Evolutionary conservation across 2,113 vertebrate genomes (phyloP), one percentile per base, ranked within the genome.

Genomic region (Notothenia coriiceps): DNA sequence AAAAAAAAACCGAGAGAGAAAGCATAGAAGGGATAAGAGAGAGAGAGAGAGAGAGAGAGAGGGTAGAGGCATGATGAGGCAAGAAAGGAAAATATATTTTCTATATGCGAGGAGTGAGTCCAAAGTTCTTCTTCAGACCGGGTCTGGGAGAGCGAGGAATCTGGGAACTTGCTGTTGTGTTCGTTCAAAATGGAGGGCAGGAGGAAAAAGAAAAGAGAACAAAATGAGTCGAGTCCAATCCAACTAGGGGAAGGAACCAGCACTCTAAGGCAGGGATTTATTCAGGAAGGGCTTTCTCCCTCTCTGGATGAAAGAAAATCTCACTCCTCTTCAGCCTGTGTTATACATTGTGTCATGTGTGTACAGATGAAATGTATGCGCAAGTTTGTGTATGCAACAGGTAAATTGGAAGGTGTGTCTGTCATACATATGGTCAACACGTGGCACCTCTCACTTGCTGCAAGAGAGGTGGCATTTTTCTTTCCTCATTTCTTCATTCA

Each of bases 231-330:
- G 87, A 94, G 96, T 96, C 94, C 94, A 96, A 97, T 97, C 97
- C 97, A 96, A 96, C 96, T 85, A 92, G 96, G 96, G 96, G 97
- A 94, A 93, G 96, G 96, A 97, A 97, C 96, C 97, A 97, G 96
- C 96, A 96, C 96, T 97, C 96, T 97, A 98, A 98, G 97, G 97
- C 97, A 97, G 97, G 97, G 96, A 92, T 93, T 93, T 93, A 93
- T 93, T 94, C 90, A 91, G 93, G 93, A 94, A 91, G 88, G 89
- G 90, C 70, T 89, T 91, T 91, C 85, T 94, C 90, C 91, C 88
- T 93, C 90, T 91, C 89, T 89, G 91, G 89, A 90, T 89, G 89
- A 93, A 94, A 93, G 91, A 92, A 86, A 88, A 83, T 88, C 70
- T 86, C 90, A 91, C 86, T 94, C 93, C 93, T 95, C 92, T 93